Percentiles rank a stretch among this genome's conserved stretches.
Conservation (phyloP, 2,888 invertebrate species). For the Pediacus dermestoides region DNA sequence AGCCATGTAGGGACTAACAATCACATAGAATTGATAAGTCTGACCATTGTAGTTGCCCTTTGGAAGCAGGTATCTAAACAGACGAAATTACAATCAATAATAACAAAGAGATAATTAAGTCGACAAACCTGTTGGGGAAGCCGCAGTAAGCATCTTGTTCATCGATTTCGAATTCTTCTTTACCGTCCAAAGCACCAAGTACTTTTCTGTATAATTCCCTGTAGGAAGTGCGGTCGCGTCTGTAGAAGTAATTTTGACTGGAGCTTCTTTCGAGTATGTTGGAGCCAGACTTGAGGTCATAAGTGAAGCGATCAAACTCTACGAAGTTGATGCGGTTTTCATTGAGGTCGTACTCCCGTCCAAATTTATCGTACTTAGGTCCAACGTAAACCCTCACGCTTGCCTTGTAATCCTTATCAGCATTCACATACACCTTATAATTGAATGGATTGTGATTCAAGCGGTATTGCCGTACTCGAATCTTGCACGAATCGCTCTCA, state of each 20-base stretch:
- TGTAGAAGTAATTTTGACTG: conserved; percentile 61
- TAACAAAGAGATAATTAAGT: too few relatives aligned
- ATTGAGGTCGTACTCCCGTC: conserved; percentile 52
- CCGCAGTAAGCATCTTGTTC: conserved; percentile 58
- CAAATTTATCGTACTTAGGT: conserved; percentile 63
- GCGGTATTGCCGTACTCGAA: conserved; percentile 64
- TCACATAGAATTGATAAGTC: conserved; percentile 53
- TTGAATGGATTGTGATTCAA: conserved; percentile 68
- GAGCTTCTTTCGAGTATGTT: conserved; percentile 68
- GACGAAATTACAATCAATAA: background rate
- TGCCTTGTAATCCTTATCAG: conserved; percentile 57
- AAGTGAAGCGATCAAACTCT: conserved; percentile 58
- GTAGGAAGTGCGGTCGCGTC: conserved; percentile 62
- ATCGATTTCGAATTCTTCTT: conserved; percentile 50
- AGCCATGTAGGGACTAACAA: conserved; percentile 50
- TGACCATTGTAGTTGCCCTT: conserved; percentile 53
- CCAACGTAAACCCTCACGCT: conserved; percentile 65
- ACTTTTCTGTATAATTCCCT: conserved; percentile 62
- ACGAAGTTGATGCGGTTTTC: conserved; percentile 60
- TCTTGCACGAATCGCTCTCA: conserved; percentile 47
- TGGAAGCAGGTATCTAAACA: conserved; percentile 59
- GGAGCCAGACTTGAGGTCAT: conserved; percentile 60
- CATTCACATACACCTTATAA: conserved; percentile 57
- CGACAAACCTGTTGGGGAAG: conserved; percentile 63
- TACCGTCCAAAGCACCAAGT: conserved; percentile 50